phyloP scores from a whole-genome alignment of 2,113 vertebrate genomes.

The Ammodramus savannarum region DNA sequence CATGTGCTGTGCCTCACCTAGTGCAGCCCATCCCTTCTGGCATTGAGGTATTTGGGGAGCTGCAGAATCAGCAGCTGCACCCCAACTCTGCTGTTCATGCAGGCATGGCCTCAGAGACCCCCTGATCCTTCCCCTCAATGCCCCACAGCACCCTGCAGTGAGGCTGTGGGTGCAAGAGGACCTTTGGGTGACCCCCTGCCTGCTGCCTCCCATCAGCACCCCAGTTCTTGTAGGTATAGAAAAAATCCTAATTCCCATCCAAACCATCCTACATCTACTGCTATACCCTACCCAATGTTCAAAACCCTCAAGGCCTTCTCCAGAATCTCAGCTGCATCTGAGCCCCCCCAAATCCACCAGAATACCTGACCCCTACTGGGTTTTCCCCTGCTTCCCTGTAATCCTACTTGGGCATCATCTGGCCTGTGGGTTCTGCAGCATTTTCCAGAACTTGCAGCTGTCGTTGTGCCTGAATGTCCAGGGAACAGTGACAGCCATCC shows the following conservation, averaged over 20 bases:
- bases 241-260: neutral
- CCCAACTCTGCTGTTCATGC: neutral
- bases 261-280: neutral
- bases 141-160: neutral
- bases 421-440: neutral
- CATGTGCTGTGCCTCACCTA: neutral
- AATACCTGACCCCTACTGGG: neutral
- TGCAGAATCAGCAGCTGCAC: neutral
- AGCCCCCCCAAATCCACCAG: neutral
- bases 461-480: neutral
- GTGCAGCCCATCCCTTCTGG: neutral
- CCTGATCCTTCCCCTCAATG: neutral
- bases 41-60: neutral
- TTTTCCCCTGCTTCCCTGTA: neutral
- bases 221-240: neutral
- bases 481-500: neutral
- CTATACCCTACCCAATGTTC: neutral
- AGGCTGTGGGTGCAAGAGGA: neutral
- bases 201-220: neutral
- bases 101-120: rapidly evolving
- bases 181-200: neutral
- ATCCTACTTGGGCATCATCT: neutral
- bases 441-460: neutral
- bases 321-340: neutral
- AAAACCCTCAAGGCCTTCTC: neutral